Evolutionary conservation across 1,140 invertebrate genomes (phyloP).

Genomic region (Bicyclus anynana): DNA sequence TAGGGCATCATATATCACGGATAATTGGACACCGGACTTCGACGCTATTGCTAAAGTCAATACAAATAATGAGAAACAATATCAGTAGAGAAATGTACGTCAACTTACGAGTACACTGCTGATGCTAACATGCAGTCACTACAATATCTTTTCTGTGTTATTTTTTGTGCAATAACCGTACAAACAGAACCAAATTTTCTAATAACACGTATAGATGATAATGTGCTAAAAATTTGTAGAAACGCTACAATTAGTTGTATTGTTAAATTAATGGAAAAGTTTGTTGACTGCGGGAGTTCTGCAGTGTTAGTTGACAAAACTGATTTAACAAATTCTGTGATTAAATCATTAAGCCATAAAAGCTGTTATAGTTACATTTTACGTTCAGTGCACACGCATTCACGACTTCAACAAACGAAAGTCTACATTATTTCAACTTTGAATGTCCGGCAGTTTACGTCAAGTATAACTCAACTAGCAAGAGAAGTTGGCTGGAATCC

Average conservation of each 20-base stretch:
- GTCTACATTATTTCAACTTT: slow-evolving; percentile 16
- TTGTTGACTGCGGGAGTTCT: slow-evolving; percentile 11
- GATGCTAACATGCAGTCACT: slow-evolving; percentile 5
- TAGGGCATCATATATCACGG: neutral
- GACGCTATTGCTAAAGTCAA: neutral
- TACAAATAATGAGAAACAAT: neutral
- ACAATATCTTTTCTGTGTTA: neutral
- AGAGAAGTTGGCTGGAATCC: slow-evolving; percentile 21
- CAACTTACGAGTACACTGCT: neutral
- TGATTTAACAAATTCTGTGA: neutral
- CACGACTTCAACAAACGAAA: slow-evolving; percentile 2
- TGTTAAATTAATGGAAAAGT: neutral
- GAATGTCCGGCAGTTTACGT: slow-evolving; percentile 6
- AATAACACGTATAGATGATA: neutral
- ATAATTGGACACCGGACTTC: neutral
- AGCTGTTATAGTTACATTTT: slow-evolving; percentile 9
- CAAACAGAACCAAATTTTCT: neutral
- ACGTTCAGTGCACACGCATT: slow-evolving; percentile 8
- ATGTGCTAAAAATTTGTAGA: neutral
- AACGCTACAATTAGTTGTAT: slow-evolving; percentile 13
- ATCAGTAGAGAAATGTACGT: neutral
- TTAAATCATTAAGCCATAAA: slow-evolving; percentile 8
- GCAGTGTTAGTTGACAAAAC: slow-evolving; percentile 13
- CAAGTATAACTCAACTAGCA: slow-evolving; percentile 7
- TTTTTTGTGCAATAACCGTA: neutral